Evolutionary conservation across 2,797 vertebrate species (phyloP).

Genomic region (Ptychadena robeensis): DNA sequence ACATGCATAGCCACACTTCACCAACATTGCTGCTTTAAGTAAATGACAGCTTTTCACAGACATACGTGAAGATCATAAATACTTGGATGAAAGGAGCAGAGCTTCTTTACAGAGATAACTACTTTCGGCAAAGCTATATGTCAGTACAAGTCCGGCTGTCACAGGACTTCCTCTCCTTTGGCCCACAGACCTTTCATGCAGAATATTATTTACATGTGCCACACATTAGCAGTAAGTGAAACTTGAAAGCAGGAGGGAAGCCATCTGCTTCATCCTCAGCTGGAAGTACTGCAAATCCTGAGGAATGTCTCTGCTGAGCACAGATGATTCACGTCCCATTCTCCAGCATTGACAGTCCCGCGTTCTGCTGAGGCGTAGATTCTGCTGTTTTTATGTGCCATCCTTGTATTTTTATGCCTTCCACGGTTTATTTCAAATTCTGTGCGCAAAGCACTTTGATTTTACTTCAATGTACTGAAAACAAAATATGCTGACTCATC

Average conservation of each 20-base stretch:
- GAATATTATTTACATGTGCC: slow-evolving; percentile 33
- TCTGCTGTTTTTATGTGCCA: slow-evolving; percentile 47
- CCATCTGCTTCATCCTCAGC: slow-evolving; percentile 54
- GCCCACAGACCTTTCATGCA: background rate
- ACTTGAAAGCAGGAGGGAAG: slow-evolving; percentile 33
- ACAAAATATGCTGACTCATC: slow-evolving; percentile 38
- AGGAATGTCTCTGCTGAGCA: slow-evolving; percentile 35
- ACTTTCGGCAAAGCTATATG: background rate
- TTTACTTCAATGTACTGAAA: slow-evolving; percentile 50
- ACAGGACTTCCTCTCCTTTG: background rate
- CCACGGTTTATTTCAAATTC: slow-evolving; percentile 65
- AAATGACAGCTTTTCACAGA: background rate
- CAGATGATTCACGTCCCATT: slow-evolving; percentile 67
- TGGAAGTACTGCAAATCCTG: slow-evolving; percentile 34
- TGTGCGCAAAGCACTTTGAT: slow-evolving; percentile 64
- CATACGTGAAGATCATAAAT: background rate
- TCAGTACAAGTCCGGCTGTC: background rate
- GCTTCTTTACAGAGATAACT: background rate
- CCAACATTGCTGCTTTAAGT: background rate
- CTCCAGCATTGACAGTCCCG: slow-evolving; percentile 64
- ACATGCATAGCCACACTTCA: background rate
- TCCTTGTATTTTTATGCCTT: slow-evolving; percentile 65
- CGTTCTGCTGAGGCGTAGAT: slow-evolving; percentile 67
- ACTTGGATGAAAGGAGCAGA: background rate
- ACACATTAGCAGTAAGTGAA: slow-evolving; percentile 43